Percentiles rank a stretch among this genome's conserved stretches.
These are phyloP conservation scores for Pimpla rufipes DNA, from an alignment of 2,888 invertebrate genomes.

Conservation along the genomic window DNA sequence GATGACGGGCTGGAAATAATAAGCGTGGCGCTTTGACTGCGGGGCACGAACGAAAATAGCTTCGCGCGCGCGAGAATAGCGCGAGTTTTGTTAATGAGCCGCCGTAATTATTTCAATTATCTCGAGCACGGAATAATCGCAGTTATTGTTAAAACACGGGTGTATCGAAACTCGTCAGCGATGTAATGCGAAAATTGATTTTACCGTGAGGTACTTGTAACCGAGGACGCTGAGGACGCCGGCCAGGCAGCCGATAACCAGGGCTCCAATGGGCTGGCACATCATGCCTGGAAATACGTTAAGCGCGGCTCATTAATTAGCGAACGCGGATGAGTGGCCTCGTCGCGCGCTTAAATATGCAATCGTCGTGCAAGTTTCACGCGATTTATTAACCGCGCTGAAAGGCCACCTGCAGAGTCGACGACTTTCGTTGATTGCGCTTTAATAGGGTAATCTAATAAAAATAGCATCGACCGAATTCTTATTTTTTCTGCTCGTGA, in stretches of 20 bases:
- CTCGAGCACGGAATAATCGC: background rate
- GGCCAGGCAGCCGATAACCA: constrained; percentile 92
- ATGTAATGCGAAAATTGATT: no score
- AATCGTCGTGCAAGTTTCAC: no score
- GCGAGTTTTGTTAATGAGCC: background rate
- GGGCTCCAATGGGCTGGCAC: constrained; percentile 93
- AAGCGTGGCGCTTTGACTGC: background rate
- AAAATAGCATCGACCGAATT: no score
- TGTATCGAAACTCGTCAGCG: background rate
- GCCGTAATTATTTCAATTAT: background rate
- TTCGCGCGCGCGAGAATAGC: background rate
- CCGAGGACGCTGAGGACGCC: constrained; percentile 93
- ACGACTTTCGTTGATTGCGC: no score
- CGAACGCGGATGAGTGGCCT: background rate
- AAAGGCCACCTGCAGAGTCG: no score
- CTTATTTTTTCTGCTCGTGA: no score
- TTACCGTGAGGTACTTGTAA: constrained; percentile 91
- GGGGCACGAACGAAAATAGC: background rate
- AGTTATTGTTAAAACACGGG: background rate
- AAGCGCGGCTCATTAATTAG: background rate
- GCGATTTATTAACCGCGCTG: no score
- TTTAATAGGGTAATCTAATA: no score
- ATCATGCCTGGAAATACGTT: constrained; percentile 86
- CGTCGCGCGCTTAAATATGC: background rate
- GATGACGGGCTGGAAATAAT: constrained; percentile 87